Evolutionary conservation across 2,113 vertebrate species (phyloP).

Genomic region (Aptenodytes patagonicus): DNA sequence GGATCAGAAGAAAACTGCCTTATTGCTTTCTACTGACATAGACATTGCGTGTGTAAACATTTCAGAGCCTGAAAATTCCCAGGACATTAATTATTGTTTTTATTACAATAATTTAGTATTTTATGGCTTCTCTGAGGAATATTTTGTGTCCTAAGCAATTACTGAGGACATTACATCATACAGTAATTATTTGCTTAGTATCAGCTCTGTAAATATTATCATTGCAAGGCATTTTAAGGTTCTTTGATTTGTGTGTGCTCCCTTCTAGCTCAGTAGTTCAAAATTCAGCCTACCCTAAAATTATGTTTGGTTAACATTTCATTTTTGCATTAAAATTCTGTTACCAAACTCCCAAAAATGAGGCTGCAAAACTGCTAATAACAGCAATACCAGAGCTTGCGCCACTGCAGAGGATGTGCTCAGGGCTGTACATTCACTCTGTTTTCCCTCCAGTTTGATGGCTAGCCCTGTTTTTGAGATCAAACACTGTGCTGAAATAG

Average conservation of each 20-base stretch:
- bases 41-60: background rate
- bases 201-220: conserved; percentile 9
- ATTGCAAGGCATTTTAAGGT: background rate
- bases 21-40: background rate
- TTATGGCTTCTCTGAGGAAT: background rate
- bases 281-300: conserved; percentile 14
- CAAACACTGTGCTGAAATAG: background rate
- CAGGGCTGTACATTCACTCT: background rate
- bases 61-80: background rate
- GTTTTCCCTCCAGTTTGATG: background rate
- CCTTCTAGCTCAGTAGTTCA: background rate
- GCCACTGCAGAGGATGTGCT: background rate
- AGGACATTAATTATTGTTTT: background rate
- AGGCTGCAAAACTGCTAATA: background rate
- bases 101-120: conserved; percentile 22
- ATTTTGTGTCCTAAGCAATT: conserved; percentile 29
- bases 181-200: conserved; percentile 8
- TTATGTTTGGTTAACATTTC: conserved; percentile 6
- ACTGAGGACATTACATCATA: background rate
- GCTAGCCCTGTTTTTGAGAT: background rate
- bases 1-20: background rate
- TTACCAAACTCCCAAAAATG: background rate
- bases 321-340: background rate
- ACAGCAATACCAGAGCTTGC: background rate
- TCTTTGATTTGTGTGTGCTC: background rate